These are phyloP conservation scores for Euspilapteryx auroguttella DNA, from an alignment of 2,888 invertebrate species.

Conservation along the genomic window DNA sequence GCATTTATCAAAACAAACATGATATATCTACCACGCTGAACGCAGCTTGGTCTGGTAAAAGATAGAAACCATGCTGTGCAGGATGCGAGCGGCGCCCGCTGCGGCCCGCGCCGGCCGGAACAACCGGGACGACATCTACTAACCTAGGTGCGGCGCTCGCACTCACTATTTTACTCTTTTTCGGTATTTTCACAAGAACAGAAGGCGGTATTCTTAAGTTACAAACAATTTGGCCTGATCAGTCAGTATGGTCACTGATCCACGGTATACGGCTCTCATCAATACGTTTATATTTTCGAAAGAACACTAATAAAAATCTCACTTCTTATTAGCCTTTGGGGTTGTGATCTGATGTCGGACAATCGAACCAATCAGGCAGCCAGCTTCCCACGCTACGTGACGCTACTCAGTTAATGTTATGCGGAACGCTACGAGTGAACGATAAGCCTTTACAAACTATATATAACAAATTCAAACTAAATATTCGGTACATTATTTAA, in stretches of 20 bases:
- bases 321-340: conserved; percentile 25
- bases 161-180: conserved; percentile 43
- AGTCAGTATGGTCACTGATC: conserved; percentile 38
- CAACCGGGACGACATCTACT: conserved; percentile 15
- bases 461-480: no score
- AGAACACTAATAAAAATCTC: conserved; percentile 30
- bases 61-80: background rate
- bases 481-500: conserved; percentile 10
- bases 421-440: conserved; percentile 15
- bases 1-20: no score
- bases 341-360: no score
- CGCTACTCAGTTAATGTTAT: no score
- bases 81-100: no score
- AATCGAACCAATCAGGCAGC: conserved; percentile 31
- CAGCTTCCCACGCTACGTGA: conserved; percentile 20
- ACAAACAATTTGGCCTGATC: conserved; percentile 55
- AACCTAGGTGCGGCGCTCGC: conserved; percentile 46
- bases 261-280: conserved; percentile 38
- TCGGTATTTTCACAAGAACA: conserved; percentile 38
- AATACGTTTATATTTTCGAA: conserved; percentile 17
- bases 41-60: background rate
- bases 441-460: conserved; percentile 7
- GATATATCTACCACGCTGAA: no score
- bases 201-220: conserved; percentile 54
- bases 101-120: no score